Evolutionary conservation across 1,140 invertebrate genomes (phyloP), one percentile per base, ranked within the genome.

Genomic region (Harlomillsia oculata): DNA sequence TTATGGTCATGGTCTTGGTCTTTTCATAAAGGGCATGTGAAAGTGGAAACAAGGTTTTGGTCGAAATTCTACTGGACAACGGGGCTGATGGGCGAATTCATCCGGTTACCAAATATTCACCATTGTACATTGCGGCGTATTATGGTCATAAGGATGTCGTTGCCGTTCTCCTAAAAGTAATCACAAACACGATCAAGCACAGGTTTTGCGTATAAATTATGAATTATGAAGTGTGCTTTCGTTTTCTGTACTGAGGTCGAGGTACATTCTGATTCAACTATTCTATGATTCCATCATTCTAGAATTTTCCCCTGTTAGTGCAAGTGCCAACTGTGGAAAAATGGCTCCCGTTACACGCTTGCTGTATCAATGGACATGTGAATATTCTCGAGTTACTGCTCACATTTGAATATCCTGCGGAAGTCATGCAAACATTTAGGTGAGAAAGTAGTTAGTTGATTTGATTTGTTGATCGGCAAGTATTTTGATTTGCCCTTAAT

Each of bases 341-440:
- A 66, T 91, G 90, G 85, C 72, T 95, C 40, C 90, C 93, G 1
- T 76, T 97, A 23, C 94, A 97, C 73, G 90, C 89, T 5, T 89
- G 89, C 30, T 86, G 84, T 59, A 89, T 92, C 54, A 89, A 89
- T 69, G 87, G 87, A 3, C 89, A 95, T 72, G 72, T 82, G 14
- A 66, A 78, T 25, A 74, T 93, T 34, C 75, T 91, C 34, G 83
- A 89, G 37, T 68, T 85, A 18, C 72, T 96, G 2, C 75, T 97
- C 1, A 82, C 85, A 65, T 89, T 83, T 69, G 76, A 82, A 0
- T 97, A 94, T 75, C 89, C 89, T 0, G 73, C 78, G 21, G 72
- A 83, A 54, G 67, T 87, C 39, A 72, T 86, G 58, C 73, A 72
- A 26, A 82, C 77, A 65, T 88, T 78, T 65, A 77, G 72, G 79